Evolutionary conservation across 2,797 vertebrate species (phyloP).

Genomic region (Onychomys arenicola): DNA sequence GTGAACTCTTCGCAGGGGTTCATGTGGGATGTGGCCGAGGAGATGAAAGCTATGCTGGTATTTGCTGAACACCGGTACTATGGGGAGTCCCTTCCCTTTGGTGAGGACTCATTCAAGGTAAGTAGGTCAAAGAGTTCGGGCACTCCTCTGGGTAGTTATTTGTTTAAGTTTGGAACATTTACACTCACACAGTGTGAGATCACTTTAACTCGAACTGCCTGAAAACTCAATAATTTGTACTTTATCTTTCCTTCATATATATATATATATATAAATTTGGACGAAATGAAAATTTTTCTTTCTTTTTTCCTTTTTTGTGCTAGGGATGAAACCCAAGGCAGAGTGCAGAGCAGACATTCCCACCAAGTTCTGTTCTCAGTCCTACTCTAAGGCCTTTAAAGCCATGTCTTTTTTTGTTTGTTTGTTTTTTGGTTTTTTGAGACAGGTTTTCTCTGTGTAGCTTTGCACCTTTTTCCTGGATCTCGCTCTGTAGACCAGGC

Average conservation of each 20-base stretch:
- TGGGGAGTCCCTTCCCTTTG: slow-evolving; percentile 96
- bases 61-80: slow-evolving; percentile 99
- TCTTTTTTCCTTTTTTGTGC: neutral
- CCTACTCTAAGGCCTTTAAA: neutral
- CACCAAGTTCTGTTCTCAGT: neutral
- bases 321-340: neutral
- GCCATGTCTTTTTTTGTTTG: no score
- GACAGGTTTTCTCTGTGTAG: no score
- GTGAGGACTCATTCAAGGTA: slow-evolving; percentile 93
- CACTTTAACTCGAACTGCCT: neutral
- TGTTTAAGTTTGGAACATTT: neutral
- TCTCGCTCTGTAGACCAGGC: no score
- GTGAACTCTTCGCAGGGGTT: slow-evolving; percentile 91
- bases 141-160: neutral
- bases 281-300: neutral
- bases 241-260: neutral
- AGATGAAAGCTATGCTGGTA: slow-evolving; percentile 95
- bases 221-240: neutral
- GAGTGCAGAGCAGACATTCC: neutral
- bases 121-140: slow-evolving; percentile 75
- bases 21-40: slow-evolving; percentile 97
- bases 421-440: no score
- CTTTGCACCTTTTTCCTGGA: no score
- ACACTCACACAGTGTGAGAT: neutral
- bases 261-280: no score